phyloP scores from a whole-genome alignment of 2,888 invertebrate genomes.

The Lepas anatifera region DNA sequence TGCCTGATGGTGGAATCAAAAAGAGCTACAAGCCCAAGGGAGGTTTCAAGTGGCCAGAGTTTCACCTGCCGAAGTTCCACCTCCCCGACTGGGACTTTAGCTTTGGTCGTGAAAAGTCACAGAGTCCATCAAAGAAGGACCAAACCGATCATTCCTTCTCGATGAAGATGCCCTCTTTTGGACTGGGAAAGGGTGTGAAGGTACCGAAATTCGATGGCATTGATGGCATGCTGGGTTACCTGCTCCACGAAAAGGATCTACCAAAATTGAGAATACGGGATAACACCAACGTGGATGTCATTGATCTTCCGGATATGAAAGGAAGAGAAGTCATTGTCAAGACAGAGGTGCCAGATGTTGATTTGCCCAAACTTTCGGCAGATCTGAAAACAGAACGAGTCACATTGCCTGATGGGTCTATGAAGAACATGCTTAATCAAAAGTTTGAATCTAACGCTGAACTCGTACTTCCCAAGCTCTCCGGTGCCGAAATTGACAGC shows the following conservation, averaged over 20 bases:
- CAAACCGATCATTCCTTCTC: background rate
- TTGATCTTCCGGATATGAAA: background rate
- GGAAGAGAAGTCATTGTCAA: background rate
- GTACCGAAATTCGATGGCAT: background rate
- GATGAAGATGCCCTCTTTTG: background rate
- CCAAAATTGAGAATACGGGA: background rate
- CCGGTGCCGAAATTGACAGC: background rate
- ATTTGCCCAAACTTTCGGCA: background rate
- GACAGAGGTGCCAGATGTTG: background rate
- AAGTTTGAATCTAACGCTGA: background rate
- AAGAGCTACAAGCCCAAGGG: background rate
- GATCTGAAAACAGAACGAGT: background rate
- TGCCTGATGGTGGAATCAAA: constrained; percentile 9
- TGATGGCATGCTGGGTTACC: background rate
- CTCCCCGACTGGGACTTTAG: background rate
- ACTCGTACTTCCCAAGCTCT: background rate
- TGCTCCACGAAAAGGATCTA: background rate
- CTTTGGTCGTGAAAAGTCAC: background rate
- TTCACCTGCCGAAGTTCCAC: background rate
- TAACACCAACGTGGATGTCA: background rate
- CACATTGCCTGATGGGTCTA: background rate
- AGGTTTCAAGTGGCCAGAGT: background rate
- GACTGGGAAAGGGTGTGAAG: background rate
- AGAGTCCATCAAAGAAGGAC: background rate
- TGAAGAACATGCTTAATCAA: background rate